Evolutionary conservation across 2,113 vertebrate genomes (phyloP).

Genomic region (Rhinichthys klamathensis): DNA sequence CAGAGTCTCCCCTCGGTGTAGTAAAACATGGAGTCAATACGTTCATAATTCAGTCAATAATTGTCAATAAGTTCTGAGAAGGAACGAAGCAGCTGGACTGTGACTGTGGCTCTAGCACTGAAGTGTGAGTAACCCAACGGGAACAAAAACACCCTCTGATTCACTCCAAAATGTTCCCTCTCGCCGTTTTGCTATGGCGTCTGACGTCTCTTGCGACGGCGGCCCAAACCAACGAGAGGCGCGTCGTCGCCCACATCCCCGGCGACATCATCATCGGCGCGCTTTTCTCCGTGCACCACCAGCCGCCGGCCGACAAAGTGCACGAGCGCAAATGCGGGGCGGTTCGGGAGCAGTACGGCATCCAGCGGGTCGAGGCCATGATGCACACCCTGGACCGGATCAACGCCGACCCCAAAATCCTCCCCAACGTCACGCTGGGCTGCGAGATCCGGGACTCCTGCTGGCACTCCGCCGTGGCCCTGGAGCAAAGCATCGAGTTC

Average conservation of each 20-base stretch:
- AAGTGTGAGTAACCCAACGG: background rate
- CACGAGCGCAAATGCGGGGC: slow-evolving; percentile 97
- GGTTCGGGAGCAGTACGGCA: slow-evolving; percentile 96
- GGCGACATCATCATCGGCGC: slow-evolving; percentile 98
- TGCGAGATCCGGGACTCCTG: slow-evolving; percentile 98
- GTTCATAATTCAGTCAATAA: too few relatives aligned
- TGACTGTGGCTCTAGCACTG: background rate
- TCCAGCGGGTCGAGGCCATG: slow-evolving; percentile 98
- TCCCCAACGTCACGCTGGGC: slow-evolving; percentile 94
- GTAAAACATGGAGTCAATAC: background rate
- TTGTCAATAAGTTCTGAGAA: background rate
- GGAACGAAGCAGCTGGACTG: background rate
- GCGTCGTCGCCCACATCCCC: slow-evolving; percentile 92
- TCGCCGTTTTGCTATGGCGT: slow-evolving; percentile 76
- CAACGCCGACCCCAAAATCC: slow-evolving; percentile 85
- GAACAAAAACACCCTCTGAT: background rate
- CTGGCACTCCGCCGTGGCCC: slow-evolving; percentile 96
- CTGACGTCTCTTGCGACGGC: slow-evolving; percentile 73
- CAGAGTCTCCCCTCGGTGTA: background rate
- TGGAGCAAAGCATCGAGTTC: slow-evolving; percentile 99
- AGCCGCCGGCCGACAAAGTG: slow-evolving; percentile 95
- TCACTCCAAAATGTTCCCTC: slow-evolving; percentile 50
- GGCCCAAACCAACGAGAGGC: slow-evolving; percentile 87
- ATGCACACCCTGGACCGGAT: slow-evolving; percentile 94
- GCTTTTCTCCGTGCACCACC: slow-evolving; percentile 96